phyloP scores from a whole-genome alignment of 1,140 invertebrate species.

The Mycetomoellerius zeteki region DNA sequence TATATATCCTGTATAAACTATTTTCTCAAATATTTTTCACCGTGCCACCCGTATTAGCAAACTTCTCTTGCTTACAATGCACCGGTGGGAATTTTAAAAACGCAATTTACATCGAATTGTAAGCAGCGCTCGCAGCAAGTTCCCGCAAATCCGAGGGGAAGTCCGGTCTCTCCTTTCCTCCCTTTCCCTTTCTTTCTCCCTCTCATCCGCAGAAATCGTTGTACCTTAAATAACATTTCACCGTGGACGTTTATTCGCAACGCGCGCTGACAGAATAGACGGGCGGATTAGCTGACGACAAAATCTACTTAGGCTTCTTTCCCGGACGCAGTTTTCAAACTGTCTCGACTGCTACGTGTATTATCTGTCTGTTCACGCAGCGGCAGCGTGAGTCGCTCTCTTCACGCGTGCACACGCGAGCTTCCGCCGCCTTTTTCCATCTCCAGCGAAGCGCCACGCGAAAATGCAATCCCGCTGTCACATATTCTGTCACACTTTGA shows the following conservation, averaged over 20 bases:
- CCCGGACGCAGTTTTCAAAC: conserved; percentile 52
- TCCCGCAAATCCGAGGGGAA: conserved; percentile 26
- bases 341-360: conserved; percentile 55
- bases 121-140: conserved; percentile 33
- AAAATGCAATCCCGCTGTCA: conserved; percentile 64
- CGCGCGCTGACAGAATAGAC: conserved; percentile 59
- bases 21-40: conserved; percentile 34
- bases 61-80: conserved; percentile 46
- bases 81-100: conserved; percentile 56
- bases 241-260: conserved; percentile 40
- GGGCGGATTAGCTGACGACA: conserved; percentile 56
- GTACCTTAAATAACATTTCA: conserved; percentile 53
- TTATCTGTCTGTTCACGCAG: conserved; percentile 49
- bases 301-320: conserved; percentile 60
- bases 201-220: conserved; percentile 9
- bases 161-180: not conserved
- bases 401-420: not conserved
- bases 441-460: conserved; percentile 25
- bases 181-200: not conserved
- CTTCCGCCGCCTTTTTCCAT: conserved; percentile 43
- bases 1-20: not conserved
- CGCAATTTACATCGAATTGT: conserved; percentile 60
- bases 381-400: conserved; percentile 9
- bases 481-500: conserved; percentile 69
- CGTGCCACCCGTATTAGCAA: conserved; percentile 26